A percentile compares a stretch with the other conserved stretches of the same genome.
These are phyloP conservation scores for Forbesichthys agassizii DNA, from an alignment of 2,113 vertebrate species.

Conservation along the genomic window DNA sequence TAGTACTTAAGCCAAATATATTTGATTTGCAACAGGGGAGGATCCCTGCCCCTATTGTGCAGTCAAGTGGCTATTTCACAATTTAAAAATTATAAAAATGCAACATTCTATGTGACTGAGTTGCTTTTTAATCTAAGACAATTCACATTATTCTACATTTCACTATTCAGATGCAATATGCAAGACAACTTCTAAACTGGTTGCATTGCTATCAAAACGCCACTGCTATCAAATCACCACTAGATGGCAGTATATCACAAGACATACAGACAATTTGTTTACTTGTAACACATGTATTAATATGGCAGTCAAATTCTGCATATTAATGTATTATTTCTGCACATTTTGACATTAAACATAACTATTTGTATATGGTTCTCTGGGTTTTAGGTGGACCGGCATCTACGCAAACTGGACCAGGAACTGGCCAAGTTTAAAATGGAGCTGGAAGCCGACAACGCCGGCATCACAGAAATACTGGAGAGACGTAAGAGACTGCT, in stretches of 20 bases:
- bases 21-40: too few relatives aligned
- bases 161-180: too few relatives aligned
- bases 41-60: too few relatives aligned
- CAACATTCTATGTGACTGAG: too few relatives aligned
- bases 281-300: background rate
- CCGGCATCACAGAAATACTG: slow-evolving; percentile 97
- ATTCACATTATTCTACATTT: too few relatives aligned
- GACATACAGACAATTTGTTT: background rate
- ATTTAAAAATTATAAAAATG: too few relatives aligned
- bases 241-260: slow-evolving; percentile 48
- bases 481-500: slow-evolving; percentile 86
- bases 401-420: slow-evolving; percentile 96
- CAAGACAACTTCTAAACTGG: too few relatives aligned
- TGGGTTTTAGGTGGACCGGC: slow-evolving; percentile 88
- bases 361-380: background rate
- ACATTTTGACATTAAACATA: background rate
- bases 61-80: too few relatives aligned
- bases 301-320: background rate
- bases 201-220: too few relatives aligned
- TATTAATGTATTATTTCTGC: background rate
- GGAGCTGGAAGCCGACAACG: slow-evolving; percentile 99
- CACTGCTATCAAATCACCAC: slow-evolving; percentile 10
- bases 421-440: slow-evolving; percentile 99
- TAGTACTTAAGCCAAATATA: too few relatives aligned
- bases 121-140: too few relatives aligned